phyloP scores from a whole-genome alignment of 2,888 invertebrate species.

The Tricholauxania praeusta region DNA sequence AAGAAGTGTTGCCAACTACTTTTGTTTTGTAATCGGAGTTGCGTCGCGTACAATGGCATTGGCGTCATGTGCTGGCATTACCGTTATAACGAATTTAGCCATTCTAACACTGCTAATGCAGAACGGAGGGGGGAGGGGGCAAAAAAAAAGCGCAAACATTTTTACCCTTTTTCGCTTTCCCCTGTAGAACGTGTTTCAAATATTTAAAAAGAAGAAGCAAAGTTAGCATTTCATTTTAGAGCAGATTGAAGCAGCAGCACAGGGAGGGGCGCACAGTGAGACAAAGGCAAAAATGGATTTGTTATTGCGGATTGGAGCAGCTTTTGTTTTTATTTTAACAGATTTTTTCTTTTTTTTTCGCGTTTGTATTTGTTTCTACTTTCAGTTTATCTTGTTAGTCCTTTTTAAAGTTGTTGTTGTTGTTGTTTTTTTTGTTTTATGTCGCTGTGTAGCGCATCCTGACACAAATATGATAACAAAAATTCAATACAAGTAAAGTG shows the following conservation, averaged over 20 bases:
- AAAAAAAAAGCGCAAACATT: too few relatives aligned
- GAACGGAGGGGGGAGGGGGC: too few relatives aligned
- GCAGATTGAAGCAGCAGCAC: too few relatives aligned
- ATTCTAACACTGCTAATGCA: neutral
- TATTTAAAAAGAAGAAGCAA: conserved; percentile 13
- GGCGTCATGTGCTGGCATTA: neutral
- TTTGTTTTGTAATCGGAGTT: neutral
- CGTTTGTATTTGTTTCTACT: conserved; percentile 5
- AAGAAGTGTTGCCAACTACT: neutral
- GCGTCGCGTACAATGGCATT: too few relatives aligned
- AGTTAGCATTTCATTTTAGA: too few relatives aligned
- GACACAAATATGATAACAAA: conserved; percentile 29
- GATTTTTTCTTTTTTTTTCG: conserved; percentile 2
- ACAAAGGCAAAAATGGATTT: conserved; percentile 15
- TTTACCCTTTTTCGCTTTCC: neutral
- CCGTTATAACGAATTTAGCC: conserved; percentile 14
- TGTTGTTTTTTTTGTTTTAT: neutral
- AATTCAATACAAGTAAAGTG: conserved; percentile 28
- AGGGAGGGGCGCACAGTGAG: neutral
- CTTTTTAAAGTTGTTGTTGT: conserved; percentile 1
- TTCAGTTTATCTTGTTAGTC: neutral
- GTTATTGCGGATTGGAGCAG: conserved; percentile 23
- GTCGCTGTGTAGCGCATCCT: conserved; percentile 10
- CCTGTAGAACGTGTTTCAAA: conserved; percentile 28
- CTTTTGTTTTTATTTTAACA: neutral